Base-by-base conservation (phyloP, 2,113 vertebrate genomes). In the Scophthalmus maximus region DNA sequence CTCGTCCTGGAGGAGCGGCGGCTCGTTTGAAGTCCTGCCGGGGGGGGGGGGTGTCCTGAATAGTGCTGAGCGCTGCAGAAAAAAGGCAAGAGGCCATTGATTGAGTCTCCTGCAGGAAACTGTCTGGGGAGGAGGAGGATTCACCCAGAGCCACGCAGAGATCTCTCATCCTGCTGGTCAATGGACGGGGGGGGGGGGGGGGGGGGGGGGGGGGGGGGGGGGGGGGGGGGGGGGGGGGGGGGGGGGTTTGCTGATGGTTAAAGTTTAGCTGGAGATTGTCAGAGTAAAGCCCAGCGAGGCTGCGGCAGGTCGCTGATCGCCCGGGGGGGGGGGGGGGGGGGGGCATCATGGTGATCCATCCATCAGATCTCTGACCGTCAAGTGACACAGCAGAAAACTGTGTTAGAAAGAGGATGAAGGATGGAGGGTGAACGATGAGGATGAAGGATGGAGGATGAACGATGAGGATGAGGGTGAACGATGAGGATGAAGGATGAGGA, bases 1-100 rank as follows among this genome's bases (percentile, higher is more conserved):
- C 80, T 62, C 67, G 83, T 87, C 83, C 76, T 67, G 64, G 57
- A 75, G 74, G 85, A 80, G 77, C 56, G 46, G 82, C 60, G 4
- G 65, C 73, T 81, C n/a, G 52, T 92, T 92, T 90, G 89, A 92
- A 86, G 89, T 76, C 63, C 62, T 68, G 68, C 78, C 23, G 83
- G 77, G 80, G 32, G 17, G 29, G 56, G 22, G 42, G 51, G 73
- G 55, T 57, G 75, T 56, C 55, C 70, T 27, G 32, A 76, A 85
- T 85, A 91, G 56, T 83, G 90, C 90, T 88, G 90, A 94, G 83
- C 50, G 30, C 63, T 72, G 80, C 80, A 80, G 76, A 86, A 90
- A 87, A 55, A 68, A 59, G 64, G 63, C 63, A 3, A n/a, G 23
- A 78, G 51, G 68, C 57, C 81, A 92, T 91, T 63, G 91, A 92